phyloP scores from a whole-genome alignment of 2,113 vertebrate species.

The Hemicordylus capensis region DNA sequence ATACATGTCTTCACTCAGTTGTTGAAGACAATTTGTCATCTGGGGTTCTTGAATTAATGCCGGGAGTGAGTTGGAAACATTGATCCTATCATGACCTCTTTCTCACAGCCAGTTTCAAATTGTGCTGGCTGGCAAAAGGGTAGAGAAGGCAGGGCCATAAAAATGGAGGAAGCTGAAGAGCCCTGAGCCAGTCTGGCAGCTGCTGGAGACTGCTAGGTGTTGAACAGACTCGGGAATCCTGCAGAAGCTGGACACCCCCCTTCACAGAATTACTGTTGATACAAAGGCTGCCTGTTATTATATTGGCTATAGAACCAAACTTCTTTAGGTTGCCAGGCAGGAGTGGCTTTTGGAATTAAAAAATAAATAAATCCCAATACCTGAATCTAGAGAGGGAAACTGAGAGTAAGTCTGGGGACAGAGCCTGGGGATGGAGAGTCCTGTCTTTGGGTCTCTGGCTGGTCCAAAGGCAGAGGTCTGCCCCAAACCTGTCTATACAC shows the following conservation, averaged over 20 bases:
- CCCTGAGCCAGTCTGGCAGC: not conserved
- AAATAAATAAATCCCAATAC: no score
- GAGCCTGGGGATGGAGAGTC: no score
- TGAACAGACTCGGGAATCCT: not conserved
- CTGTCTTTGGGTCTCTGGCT: not conserved
- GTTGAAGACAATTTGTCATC: not conserved
- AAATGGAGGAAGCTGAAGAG: not conserved
- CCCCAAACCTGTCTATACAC: not conserved
- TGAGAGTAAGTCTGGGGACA: not conserved
- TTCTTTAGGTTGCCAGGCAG: not conserved
- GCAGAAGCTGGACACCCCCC: not conserved
- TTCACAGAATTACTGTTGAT: not conserved
- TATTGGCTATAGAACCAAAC: not conserved
- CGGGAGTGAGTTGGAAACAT: not conserved
- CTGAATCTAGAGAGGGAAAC: not conserved
- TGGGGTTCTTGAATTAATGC: not conserved
- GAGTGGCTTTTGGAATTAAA: not conserved
- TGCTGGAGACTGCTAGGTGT: not conserved
- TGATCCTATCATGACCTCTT: not conserved
- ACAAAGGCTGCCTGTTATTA: not conserved
- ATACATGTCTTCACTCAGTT: conserved; percentile 15
- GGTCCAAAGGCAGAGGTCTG: not conserved
- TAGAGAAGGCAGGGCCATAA: not conserved
- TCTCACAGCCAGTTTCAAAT: not conserved
- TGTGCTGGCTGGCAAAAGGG: no score